A percentile compares a stretch with the other conserved stretches of the same genome.
Conservation (phyloP, 2,797 vertebrate genomes). For the Pipistrellus kuhlii region DNA sequence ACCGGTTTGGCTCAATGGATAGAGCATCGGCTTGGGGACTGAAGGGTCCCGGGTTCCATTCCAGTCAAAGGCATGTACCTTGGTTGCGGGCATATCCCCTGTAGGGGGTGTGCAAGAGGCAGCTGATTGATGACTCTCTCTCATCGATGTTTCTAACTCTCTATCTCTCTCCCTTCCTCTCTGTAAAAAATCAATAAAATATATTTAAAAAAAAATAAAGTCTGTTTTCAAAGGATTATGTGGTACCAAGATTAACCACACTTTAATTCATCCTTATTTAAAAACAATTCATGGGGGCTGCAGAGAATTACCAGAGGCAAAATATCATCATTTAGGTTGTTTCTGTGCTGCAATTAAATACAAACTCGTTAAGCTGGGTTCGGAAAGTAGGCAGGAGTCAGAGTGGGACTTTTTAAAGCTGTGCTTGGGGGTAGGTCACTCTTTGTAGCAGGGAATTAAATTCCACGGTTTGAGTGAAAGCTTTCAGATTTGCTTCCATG, state of each 20-base stretch:
- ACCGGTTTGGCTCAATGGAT: no score
- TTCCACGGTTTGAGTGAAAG: constrained; percentile 74
- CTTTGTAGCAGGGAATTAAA: constrained; percentile 75
- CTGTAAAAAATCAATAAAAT: no score
- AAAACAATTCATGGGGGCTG: constrained; percentile 50
- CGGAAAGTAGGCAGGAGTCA: constrained; percentile 36
- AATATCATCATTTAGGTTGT: constrained; percentile 40
- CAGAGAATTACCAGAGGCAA: constrained; percentile 53
- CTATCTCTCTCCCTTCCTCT: no score
- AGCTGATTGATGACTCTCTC: no score
- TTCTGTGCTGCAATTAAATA: constrained; percentile 44
- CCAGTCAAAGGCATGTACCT: no score
- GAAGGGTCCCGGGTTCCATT: no score
- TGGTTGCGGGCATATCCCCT: no score
- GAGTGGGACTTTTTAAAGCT: constrained; percentile 49
- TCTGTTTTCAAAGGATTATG: constrained; percentile 70
- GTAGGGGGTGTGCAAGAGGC: no score
- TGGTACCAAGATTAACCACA: constrained; percentile 62
- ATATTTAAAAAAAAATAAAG: background rate
- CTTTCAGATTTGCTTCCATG: constrained; percentile 77
- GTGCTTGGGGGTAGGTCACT: constrained; percentile 56
- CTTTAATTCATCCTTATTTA: constrained; percentile 65
- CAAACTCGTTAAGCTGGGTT: constrained; percentile 20
- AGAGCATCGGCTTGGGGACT: no score
- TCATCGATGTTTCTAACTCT: no score